Evolutionary conservation across 2,888 invertebrate species (phyloP), one percentile per base, ranked within the genome.

Genomic region (Plagiodera versicolora): DNA sequence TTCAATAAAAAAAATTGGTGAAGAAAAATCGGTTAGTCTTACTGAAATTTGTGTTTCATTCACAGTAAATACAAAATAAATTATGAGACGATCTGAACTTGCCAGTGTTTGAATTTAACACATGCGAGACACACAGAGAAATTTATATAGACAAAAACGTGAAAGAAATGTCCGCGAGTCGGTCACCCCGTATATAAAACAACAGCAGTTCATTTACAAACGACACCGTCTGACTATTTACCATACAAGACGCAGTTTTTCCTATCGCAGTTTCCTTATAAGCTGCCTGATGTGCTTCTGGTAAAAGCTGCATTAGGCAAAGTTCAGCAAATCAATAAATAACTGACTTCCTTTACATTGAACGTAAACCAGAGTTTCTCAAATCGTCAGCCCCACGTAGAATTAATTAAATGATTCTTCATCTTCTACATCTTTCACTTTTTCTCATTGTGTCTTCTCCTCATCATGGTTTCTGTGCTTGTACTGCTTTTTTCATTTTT

Each of bases 311-410:
- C 62, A 66, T 69, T 69, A 67, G 67, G 67, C 67, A 63, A 67
- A 68, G 71, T 70, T 71, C 71, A 71, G 70, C 68, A 68, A 68
- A 68, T 68, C 68, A 69, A 70, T 71, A 71, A 71, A 71, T 70
- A 71, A 69, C 67, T 35, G 50, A 67, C 70, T 70, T 70, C 70
- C 70, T 70, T 66, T 60, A 63, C 24, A 53, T 46, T 55, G 55
- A 14, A 39, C 39, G n/a, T 6, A 14, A 9, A 39, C 39, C 39
- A 39, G 39, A 4, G 39, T n/a, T 39, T 39, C 39, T 14, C 39
- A 39, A 39, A 39, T 11, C 14, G 61, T 58, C 4, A 5, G 24
- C 4, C 6, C 24, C 4, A 6, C 24, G 24, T 5, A 5, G 24
- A 24, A 24, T 24, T 24, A n/a, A n/a, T n/a, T n/a, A n/a, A n/a